Evolutionary conservation across 1,140 invertebrate genomes (phyloP).

Genomic region (Anadara kagoshimensis): DNA sequence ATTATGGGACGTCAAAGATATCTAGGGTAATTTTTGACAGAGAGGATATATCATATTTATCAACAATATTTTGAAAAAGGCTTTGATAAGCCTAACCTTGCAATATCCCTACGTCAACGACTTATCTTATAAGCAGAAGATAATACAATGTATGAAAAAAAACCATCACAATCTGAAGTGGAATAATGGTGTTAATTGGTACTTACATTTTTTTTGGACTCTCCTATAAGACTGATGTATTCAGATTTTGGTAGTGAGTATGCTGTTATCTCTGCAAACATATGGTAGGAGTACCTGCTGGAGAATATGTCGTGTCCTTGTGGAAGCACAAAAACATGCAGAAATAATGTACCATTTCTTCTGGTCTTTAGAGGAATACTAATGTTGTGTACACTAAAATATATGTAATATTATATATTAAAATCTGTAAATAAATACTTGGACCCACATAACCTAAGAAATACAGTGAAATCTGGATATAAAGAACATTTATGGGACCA

Average conservation of each 20-base stretch:
- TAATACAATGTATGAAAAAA: too few species aligned
- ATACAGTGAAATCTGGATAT: background rate
- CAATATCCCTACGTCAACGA: too few species aligned
- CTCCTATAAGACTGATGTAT: conserved; percentile 83
- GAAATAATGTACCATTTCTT: conserved; percentile 85
- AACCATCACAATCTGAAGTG: too few species aligned
- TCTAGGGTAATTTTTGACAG: too few species aligned
- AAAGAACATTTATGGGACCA: background rate
- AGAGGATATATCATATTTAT: too few species aligned
- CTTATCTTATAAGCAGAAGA: too few species aligned
- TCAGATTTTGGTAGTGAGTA: conserved; percentile 83
- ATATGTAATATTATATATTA: background rate
- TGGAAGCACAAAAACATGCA: conserved; percentile 75
- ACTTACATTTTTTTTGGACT: conserved; percentile 26
- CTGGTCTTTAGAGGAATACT: conserved; percentile 81
- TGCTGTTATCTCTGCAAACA: conserved; percentile 79
- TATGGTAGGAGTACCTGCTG: conserved; percentile 70
- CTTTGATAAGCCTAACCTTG: too few species aligned
- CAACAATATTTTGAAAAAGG: too few species aligned
- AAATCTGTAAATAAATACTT: too few species aligned
- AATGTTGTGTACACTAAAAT: conserved; percentile 69
- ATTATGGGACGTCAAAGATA: too few species aligned
- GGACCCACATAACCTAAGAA: too few species aligned
- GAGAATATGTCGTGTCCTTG: conserved; percentile 47
- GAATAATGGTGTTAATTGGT: too few species aligned